These are phyloP conservation scores for Drosophila paranaensis DNA, from an alignment of 2,888 invertebrate species.

Conservation along the genomic window DNA sequence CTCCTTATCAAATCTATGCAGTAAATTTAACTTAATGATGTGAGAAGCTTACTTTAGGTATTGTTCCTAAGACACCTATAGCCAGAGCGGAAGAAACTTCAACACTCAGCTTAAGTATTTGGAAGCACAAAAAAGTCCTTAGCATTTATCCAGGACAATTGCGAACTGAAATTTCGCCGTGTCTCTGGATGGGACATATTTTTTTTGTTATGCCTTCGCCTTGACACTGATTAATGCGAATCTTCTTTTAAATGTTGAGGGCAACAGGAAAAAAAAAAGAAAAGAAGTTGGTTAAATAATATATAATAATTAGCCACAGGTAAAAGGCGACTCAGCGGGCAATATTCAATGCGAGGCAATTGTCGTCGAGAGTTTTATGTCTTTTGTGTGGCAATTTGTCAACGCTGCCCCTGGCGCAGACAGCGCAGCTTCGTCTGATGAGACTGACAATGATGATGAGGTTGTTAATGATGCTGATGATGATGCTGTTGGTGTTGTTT, in stretches of 20 bases:
- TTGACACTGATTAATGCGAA: conserved; percentile 66
- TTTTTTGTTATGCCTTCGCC: neutral
- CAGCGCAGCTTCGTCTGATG: conserved; percentile 10
- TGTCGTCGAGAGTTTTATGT: conserved; percentile 23
- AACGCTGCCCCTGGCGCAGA: conserved; percentile 45
- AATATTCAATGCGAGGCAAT: conserved; percentile 28
- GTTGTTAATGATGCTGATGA: conserved; percentile 8
- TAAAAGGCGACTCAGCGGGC: conserved; percentile 29
- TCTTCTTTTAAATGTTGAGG: conserved; percentile 8
- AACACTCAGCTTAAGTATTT: neutral
- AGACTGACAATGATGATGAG: neutral
- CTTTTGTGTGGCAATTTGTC: conserved; percentile 56
- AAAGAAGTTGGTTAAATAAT: conserved; percentile 40
- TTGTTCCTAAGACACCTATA: neutral
- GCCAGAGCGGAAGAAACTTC: neutral
- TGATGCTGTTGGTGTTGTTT: conserved; percentile 6
- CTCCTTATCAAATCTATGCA: neutral
- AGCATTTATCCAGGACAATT: neutral
- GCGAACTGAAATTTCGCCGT: neutral
- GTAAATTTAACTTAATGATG: neutral
- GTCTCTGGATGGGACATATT: conserved; percentile 1
- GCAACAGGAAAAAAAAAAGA: neutral
- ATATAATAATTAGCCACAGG: conserved; percentile 66
- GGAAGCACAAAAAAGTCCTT: neutral
- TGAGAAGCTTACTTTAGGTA: neutral